Evolutionary conservation across 2,113 vertebrate species (phyloP), one percentile per base, ranked within the genome.

Genomic region (Burhinus oedicnemus): DNA sequence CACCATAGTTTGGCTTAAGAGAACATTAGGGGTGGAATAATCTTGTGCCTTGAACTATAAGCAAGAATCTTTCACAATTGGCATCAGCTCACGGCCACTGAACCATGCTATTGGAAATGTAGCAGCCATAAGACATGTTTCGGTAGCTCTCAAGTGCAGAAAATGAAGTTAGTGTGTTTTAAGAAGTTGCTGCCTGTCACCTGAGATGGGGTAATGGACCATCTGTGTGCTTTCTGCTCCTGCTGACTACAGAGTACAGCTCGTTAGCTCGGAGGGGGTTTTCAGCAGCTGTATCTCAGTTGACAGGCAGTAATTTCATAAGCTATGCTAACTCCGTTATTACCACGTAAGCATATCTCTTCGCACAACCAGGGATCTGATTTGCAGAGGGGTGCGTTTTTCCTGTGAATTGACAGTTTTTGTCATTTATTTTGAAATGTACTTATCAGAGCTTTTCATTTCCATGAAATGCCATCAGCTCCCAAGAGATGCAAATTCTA

Each of bases 121-220:
- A 47, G 42, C 81, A 52, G 55, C 49, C 23, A 0, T 36, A 15
- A 9, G 5, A 2, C 0, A 1, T 9, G 57, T 42, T 34, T 20
- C 36, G 5, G 55, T 19, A 68, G 86, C 79, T 85, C 51, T 21
- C 30, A 9, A 55, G 8, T 8, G 65, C 71, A 51, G 45, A 15
- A 62, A 6, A 18, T 19, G 34, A 40, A 72, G 58, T n/a, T 19
- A 3, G 66, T 2, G 40, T 27, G 60, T 40, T 62, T 49, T 6
- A 17, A 15, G 77, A 30, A 36, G 64, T 21, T n/a, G 0, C 70
- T 72, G 76, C 88, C 29, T 45, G 29, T 45, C n/a, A 32, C 65
- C 78, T 55, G 58, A 5, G 32, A 0, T 1, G 6, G 45, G 44
- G 68, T 27, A 9, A 3, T 27, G 9, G 64, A 5, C 40, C 45